phyloP scores from a whole-genome alignment of 1,140 invertebrate genomes.

The Streblospio benedicti region DNA sequence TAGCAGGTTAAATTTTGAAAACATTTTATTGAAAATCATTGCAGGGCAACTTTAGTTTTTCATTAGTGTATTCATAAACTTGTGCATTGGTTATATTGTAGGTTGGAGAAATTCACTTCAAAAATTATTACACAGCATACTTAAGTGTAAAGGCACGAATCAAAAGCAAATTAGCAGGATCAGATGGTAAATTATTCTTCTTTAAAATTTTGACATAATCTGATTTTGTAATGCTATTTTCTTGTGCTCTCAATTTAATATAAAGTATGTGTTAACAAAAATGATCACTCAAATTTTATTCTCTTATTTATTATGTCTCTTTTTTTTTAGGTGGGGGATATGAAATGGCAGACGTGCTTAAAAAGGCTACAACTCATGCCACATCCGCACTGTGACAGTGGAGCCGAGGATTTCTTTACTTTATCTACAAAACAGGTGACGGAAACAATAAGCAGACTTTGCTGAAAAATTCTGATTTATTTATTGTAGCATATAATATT shows the following conservation, averaged over 20 bases:
- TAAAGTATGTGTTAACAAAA: no score
- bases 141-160: conserved; percentile 31
- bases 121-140: conserved; percentile 50
- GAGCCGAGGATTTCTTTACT: conserved; percentile 47
- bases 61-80: no score
- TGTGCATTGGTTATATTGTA: no score
- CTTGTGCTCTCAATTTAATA: no score
- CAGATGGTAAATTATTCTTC: conserved; percentile 17
- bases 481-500: background rate
- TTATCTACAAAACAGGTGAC: conserved; percentile 47
- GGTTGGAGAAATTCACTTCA: conserved; percentile 50
- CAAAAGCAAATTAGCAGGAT: conserved; percentile 11
- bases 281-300: no score
- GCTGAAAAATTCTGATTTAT: conserved; percentile 2
- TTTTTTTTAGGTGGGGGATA: no score
- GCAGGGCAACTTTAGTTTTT: no score
- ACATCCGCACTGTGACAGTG: conserved; percentile 47
- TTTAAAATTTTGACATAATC: no score
- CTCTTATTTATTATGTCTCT: no score
- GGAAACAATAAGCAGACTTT: background rate
- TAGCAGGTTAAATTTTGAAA: no score
- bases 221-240: no score
- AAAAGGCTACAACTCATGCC: conserved; percentile 48
- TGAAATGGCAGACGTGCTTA: conserved; percentile 47
- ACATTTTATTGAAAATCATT: no score